Evolutionary conservation across 2,888 invertebrate species (phyloP).

Genomic region (Laspeyria flexula): DNA sequence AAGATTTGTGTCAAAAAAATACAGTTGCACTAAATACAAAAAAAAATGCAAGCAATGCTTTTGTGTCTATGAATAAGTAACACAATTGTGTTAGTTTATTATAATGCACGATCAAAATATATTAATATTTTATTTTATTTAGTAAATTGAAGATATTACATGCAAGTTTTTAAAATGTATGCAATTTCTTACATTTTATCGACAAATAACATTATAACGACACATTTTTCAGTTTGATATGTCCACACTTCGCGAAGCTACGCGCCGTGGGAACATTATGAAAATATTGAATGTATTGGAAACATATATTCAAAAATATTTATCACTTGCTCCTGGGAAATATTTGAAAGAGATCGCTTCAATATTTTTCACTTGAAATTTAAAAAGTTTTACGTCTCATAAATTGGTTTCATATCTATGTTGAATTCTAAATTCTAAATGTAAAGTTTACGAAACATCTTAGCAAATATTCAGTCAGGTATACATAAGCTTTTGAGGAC

Average conservation of each 20-base stretch:
- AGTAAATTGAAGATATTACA: too few species aligned
- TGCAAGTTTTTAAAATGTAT: too few species aligned
- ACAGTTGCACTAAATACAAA: too few species aligned
- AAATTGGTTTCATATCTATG: conserved; percentile 11
- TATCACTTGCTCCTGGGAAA: conserved; percentile 31
- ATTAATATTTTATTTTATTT: too few species aligned
- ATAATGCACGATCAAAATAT: too few species aligned
- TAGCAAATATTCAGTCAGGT: neutral
- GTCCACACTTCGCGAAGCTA: conserved; percentile 8
- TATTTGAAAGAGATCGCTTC: conserved; percentile 21
- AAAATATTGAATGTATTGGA: conserved; percentile 32
- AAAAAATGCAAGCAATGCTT: too few species aligned
- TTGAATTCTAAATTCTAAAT: neutral
- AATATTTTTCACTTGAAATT: conserved; percentile 24
- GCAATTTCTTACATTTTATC: too few species aligned
- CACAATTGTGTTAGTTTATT: too few species aligned
- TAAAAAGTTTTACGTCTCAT: conserved; percentile 11
- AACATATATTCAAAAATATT: conserved; percentile 43
- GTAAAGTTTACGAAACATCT: neutral
- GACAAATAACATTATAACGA: neutral
- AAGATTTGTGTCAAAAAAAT: too few species aligned
- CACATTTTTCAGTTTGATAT: conserved; percentile 10
- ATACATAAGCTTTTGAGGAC: neutral
- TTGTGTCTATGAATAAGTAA: too few species aligned
- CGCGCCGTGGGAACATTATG: conserved; percentile 12